These are phyloP conservation scores for Urocitellus parryii DNA, from an alignment of 2,113 vertebrate species.

Conservation along the genomic window DNA sequence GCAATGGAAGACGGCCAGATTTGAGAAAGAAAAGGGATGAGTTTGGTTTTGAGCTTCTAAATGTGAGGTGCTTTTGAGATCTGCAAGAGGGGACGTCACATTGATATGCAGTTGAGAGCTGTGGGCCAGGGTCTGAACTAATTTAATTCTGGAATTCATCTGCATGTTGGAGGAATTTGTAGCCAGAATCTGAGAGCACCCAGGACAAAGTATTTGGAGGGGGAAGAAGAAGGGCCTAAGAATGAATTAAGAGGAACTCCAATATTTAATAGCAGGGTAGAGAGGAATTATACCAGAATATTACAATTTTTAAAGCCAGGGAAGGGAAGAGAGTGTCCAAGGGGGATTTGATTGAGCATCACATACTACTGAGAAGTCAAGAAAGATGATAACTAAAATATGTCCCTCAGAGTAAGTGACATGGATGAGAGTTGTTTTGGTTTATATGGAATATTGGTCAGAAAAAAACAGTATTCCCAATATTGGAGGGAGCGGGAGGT, in stretches of 20 bases:
- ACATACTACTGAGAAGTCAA: not conserved
- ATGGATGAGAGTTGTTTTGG: not conserved
- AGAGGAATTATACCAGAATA: not conserved
- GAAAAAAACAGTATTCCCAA: not conserved
- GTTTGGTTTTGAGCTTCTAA: not conserved
- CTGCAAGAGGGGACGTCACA: not conserved
- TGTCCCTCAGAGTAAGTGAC: not conserved
- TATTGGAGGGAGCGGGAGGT: too few relatives aligned
- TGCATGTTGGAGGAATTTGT: not conserved
- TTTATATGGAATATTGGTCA: not conserved
- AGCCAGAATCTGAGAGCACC: not conserved
- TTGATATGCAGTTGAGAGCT: not conserved
- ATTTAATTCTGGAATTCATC: not conserved
- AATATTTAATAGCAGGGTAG: not conserved
- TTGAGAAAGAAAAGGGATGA: not conserved
- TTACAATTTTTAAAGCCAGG: not conserved
- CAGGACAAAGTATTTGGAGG: not conserved
- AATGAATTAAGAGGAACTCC: not conserved
- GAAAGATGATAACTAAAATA: not conserved
- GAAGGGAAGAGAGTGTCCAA: not conserved
- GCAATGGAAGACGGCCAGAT: not conserved
- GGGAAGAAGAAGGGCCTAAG: not conserved
- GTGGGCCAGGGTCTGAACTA: not conserved
- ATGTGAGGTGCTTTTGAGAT: not conserved
- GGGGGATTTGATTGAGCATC: not conserved